Evolutionary conservation across 2,797 vertebrate genomes (phyloP).

Genomic region (Kryptopterus vitreolus): DNA sequence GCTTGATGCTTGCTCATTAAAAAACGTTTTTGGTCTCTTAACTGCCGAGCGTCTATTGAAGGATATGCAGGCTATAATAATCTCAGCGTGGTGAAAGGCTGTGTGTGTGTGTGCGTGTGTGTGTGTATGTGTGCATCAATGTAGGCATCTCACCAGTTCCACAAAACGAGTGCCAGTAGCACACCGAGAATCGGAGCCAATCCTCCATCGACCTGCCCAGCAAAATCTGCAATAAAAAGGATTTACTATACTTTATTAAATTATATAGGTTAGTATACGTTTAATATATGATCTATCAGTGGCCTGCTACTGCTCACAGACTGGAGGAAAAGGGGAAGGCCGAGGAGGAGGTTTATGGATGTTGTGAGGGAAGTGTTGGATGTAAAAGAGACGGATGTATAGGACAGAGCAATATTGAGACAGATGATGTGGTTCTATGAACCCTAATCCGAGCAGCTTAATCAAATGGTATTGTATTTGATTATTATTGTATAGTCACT

Average conservation of each 20-base stretch:
- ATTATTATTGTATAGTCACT: too few species aligned
- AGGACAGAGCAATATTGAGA: too few species aligned
- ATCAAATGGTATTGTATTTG: too few species aligned
- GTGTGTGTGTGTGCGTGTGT: neutral
- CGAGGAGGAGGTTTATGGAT: too few species aligned
- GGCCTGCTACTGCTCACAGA: neutral
- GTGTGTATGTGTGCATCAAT: neutral
- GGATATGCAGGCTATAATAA: constrained; percentile 35
- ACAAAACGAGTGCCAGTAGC: constrained; percentile 73
- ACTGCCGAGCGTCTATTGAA: constrained; percentile 15
- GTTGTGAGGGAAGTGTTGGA: too few species aligned
- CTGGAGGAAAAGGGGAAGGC: too few species aligned
- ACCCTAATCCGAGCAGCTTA: too few species aligned
- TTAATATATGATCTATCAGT: neutral
- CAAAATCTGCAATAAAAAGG: constrained; percentile 61
- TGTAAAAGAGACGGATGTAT: too few species aligned
- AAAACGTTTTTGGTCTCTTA: constrained; percentile 26
- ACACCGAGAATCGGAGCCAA: constrained; percentile 73
- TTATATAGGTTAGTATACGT: too few species aligned
- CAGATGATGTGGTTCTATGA: too few species aligned
- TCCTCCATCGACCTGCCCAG: constrained; percentile 71
- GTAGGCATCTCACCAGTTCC: constrained; percentile 61
- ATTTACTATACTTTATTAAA: too few species aligned
- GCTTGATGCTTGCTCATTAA: constrained; percentile 30
- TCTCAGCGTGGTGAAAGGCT: constrained; percentile 12